These are phyloP conservation scores for Gastrophysa polygoni DNA, from an alignment of 2,888 invertebrate genomes.

Conservation along the genomic window DNA sequence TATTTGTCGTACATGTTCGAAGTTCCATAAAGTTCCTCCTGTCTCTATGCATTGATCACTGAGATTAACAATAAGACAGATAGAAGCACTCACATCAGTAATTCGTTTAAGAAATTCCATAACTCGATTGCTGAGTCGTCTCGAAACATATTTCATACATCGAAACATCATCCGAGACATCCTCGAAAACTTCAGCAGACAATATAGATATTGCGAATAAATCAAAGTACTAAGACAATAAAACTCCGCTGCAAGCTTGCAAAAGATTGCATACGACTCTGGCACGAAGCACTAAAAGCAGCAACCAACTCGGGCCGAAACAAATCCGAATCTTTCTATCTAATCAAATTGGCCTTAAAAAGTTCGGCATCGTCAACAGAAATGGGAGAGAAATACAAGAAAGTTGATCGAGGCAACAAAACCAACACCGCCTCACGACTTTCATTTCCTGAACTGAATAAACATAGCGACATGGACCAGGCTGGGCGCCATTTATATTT, in stretches of 20 bases:
- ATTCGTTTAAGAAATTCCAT: background rate
- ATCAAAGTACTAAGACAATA: constrained; percentile 21
- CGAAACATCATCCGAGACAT: background rate
- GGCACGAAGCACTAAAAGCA: constrained; percentile 15
- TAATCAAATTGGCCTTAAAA: constrained; percentile 46
- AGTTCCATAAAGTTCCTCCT: too few relatives aligned
- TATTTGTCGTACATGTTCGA: too few relatives aligned
- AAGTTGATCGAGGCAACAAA: constrained; percentile 49
- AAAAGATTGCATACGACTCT: constrained; percentile 12
- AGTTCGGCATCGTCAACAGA: constrained; percentile 42
- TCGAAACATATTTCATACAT: constrained; percentile 20
- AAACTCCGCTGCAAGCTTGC: constrained; percentile 27
- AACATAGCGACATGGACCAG: constrained; percentile 51
- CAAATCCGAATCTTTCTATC: constrained; percentile 37
- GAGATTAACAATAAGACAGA: too few relatives aligned
- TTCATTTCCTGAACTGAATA: constrained; percentile 52
- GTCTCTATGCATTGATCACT: too few relatives aligned
- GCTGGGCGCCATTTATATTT: constrained; percentile 48
- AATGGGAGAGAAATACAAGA: constrained; percentile 41
- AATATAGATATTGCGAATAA: constrained; percentile 32
- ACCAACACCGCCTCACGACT: constrained; percentile 50
- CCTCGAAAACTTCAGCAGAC: constrained; percentile 7
- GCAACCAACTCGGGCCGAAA: constrained; percentile 18
- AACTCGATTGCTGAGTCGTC: background rate
- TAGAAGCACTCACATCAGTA: too few relatives aligned